Base-by-base conservation (phyloP, 2,888 invertebrate species). In the Megastigmus dorsalis region DNA sequence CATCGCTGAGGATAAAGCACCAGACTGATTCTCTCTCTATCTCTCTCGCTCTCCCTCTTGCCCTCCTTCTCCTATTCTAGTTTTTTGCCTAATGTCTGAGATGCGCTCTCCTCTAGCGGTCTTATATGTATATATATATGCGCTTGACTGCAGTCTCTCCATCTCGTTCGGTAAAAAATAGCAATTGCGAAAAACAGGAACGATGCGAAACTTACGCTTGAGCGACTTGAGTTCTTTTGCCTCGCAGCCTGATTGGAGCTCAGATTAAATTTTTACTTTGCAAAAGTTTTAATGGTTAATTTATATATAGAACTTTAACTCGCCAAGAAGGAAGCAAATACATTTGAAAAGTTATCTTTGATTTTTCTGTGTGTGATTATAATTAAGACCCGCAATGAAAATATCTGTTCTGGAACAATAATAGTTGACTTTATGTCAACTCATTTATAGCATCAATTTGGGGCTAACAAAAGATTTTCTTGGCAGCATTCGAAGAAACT, bases 81-180 rank as follows among this genome's bases (percentile, higher is more conserved):
- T 75, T 77, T 80, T 79, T 80, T 76, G 80, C 75, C 82, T 79
- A 82, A 81, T 81, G 80, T 73, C 82, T 78, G 76, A 84, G 84
- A 83, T 82, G 83, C 83, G 84, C 81, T 54, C 48, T 52, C 23
- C 38, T 15, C 15, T 48, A 54, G 55, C 62, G 55, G 36, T 71
- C 63, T 38, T 30, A 45, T 36, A 15, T n/a, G n/a, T 45, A 43
- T 23, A 23, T 45, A 43, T 23, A 23, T 50, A 23, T 18, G 36
- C 20, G 36, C 36, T 18, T 30, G n/a, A n/a, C n/a, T n/a, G n/a
- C 18, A 43, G 28, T 4, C 30, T 20, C 18, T 48, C 23, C 4
- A 13, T 33, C 9, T 43, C 15, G 20, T 20, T 36, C 63, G 50
- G 26, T 65, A 72, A 72, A 66, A 72, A 72, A 59, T 10, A 52